Evolutionary conservation across 1,140 invertebrate species (phyloP), one percentile per base, ranked within the genome.

Genomic region (Drosophila malerkotliana): DNA sequence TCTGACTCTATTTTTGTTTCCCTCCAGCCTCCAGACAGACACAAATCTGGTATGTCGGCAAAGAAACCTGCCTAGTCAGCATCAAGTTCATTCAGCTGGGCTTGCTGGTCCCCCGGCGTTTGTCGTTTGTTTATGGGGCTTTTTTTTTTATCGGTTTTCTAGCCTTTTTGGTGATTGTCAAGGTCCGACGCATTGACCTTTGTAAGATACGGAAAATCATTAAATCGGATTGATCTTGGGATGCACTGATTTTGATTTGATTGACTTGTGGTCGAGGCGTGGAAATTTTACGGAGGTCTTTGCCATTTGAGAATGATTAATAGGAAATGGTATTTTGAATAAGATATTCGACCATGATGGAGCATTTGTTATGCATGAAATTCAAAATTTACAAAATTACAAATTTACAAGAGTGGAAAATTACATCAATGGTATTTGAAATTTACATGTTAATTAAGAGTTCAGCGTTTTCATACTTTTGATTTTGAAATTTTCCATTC

Each of bases 101-200:
- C 58, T 68, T 84, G 67, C 57, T 84, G 62, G 62, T 41, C 63
- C 49, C 52, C 15, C 24, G 9, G 28, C 60, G 21, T 24, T 52
- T 44, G 49, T 47, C 24, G 45, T 51, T 55, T 15, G 48, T n/a
- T 37, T 37, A 12, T 37, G 34, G 12, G 34, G 34, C 34, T 8
- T 37, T 48, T 55, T 47, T 54, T 67, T 57, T 58, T 58, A 26
- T 30, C 9, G 56, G 57, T 28, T 57, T 47, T 18, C 41, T 44
- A 21, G 15, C 59, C 41, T 47, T 61, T 26, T 26, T 44, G 51
- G 71, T 81, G 78, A 81, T 68, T 77, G 78, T 52, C 78, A 81
- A 81, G 78, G 78, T 73, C 41, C 51, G 44, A 82, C 26, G 68
- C 62, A 56, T 52, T 82, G 78, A 81, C 79, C 78, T 81, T 81